Conservation (phyloP, 2,888 invertebrate species). For the Priocnemis perturbator region DNA sequence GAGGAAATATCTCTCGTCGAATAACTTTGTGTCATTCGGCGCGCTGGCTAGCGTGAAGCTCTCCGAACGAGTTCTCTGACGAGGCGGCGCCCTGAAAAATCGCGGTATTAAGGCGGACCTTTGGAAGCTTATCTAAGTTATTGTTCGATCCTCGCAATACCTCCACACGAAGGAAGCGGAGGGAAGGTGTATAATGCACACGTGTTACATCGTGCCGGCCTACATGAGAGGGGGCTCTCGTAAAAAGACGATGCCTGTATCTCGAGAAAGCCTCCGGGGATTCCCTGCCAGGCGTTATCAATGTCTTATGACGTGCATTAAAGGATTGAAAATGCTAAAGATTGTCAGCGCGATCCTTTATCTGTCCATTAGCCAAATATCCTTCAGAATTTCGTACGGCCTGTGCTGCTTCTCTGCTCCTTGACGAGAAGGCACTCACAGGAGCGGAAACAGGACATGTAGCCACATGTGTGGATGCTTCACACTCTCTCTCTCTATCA, state of each 20-base stretch:
- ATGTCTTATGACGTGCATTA: slow-evolving; percentile 66
- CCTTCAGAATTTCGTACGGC: slow-evolving; percentile 54
- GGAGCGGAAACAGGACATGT: no score
- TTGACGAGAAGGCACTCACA: no score
- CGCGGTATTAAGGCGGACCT: slow-evolving; percentile 56
- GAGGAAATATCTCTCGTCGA: no score
- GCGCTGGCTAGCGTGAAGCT: no score
- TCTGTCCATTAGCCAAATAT: slow-evolving; percentile 68
- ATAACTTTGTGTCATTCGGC: no score
- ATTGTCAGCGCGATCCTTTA: slow-evolving; percentile 64
- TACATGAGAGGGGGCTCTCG: slow-evolving; percentile 14
- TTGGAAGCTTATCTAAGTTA: slow-evolving; percentile 64
- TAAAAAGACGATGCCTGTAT: slow-evolving; percentile 17
- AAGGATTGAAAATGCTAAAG: slow-evolving; percentile 65
- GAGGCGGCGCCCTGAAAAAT: slow-evolving; percentile 48
- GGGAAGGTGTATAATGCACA: neutral
- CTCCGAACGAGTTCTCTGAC: no score
- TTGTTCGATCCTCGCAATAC: slow-evolving; percentile 58
- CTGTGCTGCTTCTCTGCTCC: slow-evolving; percentile 15
- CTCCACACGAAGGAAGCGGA: slow-evolving; percentile 42
- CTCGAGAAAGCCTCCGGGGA: slow-evolving; percentile 21
- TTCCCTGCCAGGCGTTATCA: slow-evolving; percentile 53
- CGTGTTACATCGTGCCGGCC: neutral
- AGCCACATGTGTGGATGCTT: neutral
- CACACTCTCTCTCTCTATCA: neutral